Evolutionary conservation across 1,140 invertebrate species (phyloP).

Genomic region (Orussus abietinus): DNA sequence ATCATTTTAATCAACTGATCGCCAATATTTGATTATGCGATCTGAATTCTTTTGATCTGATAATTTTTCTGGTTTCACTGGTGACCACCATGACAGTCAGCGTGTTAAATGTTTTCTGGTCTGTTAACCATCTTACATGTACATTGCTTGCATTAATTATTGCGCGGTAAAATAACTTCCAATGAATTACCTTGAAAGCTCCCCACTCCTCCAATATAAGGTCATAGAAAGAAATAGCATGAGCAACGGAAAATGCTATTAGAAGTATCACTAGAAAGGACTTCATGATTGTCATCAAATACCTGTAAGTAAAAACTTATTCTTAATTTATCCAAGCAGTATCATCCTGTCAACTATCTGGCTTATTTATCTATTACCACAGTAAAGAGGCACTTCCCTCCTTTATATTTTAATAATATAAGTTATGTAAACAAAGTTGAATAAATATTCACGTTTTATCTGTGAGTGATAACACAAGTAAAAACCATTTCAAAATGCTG

Average conservation of each 20-base stretch:
- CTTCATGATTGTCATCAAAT: conserved; percentile 42
- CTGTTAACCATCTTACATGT: background rate
- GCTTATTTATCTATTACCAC: too few species aligned
- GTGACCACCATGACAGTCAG: background rate
- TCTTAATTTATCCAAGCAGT: too few species aligned
- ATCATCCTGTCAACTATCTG: too few species aligned
- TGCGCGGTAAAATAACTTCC: conserved; percentile 8
- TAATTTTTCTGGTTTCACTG: background rate
- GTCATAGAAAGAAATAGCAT: conserved; percentile 66
- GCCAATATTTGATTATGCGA: too few species aligned
- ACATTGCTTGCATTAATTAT: background rate
- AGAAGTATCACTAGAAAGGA: conserved; percentile 50
- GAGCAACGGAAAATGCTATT: conserved; percentile 46
- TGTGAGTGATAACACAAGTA: too few species aligned
- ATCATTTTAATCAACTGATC: too few species aligned
- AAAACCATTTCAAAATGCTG: too few species aligned
- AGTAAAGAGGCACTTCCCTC: too few species aligned
- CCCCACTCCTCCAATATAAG: conserved; percentile 72
- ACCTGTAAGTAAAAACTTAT: conserved; percentile 30
- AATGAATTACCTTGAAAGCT: conserved; percentile 66
- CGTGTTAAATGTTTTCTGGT: background rate
- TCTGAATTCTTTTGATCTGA: background rate
- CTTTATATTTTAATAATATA: too few species aligned
- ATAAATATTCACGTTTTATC: too few species aligned
- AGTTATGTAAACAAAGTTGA: too few species aligned